Percentiles rank a stretch among this genome's conserved stretches.
These are phyloP conservation scores for Neogale vison DNA, from an alignment of 2,113 vertebrate species.

Conservation along the genomic window DNA sequence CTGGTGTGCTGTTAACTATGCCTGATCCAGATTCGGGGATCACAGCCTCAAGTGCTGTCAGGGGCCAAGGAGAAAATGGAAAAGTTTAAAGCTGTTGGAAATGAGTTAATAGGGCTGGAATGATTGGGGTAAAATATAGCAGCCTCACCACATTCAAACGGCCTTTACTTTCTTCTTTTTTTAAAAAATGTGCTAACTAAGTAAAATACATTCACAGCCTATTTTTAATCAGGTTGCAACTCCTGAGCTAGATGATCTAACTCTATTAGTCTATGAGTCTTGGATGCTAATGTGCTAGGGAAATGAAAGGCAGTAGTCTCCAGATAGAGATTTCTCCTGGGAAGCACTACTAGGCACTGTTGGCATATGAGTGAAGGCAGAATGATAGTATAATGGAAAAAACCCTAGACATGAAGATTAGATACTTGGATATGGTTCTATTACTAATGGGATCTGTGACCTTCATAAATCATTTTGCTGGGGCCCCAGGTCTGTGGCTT, in stretches of 20 bases:
- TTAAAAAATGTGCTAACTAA: background rate
- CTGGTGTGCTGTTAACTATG: background rate
- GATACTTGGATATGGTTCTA: background rate
- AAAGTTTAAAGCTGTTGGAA: background rate
- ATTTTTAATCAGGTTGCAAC: background rate
- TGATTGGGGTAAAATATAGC: background rate
- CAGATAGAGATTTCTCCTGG: background rate
- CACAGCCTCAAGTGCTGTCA: background rate
- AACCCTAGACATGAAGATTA: background rate
- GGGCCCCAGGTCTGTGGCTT: background rate
- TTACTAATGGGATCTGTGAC: background rate
- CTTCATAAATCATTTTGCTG: background rate
- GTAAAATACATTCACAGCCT: conserved; percentile 6
- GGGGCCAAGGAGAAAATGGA: background rate
- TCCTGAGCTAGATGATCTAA: background rate
- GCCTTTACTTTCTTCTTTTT: background rate
- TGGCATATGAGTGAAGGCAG: background rate
- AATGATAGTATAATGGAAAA: conserved; percentile 2
- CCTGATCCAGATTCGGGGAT: background rate
- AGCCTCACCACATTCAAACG: background rate
- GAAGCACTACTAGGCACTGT: background rate
- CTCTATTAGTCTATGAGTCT: background rate
- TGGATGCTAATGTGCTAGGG: background rate
- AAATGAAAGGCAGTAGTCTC: background rate
- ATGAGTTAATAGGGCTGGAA: background rate